A percentile compares a stretch with the other conserved stretches of the same genome.
Conservation (phyloP, 1,140 invertebrate species). For the Drosophila punjabiensis region DNA sequence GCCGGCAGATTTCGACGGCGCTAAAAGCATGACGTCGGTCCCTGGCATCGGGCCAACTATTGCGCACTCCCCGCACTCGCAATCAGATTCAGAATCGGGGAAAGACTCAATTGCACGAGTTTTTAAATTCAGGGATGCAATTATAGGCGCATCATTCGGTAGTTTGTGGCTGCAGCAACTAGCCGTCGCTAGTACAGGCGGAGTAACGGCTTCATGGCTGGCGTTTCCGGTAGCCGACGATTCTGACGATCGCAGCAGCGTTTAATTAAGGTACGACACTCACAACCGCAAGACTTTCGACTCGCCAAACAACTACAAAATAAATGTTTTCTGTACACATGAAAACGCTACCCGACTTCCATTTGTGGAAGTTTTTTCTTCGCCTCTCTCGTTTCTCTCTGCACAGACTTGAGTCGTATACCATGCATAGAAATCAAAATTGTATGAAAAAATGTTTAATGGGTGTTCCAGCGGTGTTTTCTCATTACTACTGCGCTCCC, state of each 20-base stretch:
- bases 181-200: constrained; percentile 17
- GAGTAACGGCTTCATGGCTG: constrained; percentile 27
- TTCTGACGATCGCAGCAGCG: constrained; percentile 18
- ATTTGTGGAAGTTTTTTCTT: constrained; percentile 33
- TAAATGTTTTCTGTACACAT: constrained; percentile 22
- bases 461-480: constrained; percentile 43
- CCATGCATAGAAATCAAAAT: constrained; percentile 72
- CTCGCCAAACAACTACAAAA: constrained; percentile 21
- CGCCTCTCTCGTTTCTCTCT: constrained; percentile 18
- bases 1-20: constrained; percentile 53
- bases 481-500: neutral
- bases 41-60: constrained; percentile 65
- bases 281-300: constrained; percentile 35
- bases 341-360: constrained; percentile 50
- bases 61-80: constrained; percentile 35
- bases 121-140: constrained; percentile 14
- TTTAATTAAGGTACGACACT: constrained; percentile 66
- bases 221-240: constrained; percentile 51
- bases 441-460: constrained; percentile 53
- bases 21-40: constrained; percentile 70
- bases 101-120: neutral
- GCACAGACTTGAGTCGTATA: constrained; percentile 22
- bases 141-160: constrained; percentile 15
- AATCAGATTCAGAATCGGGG: constrained; percentile 11
- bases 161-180: neutral